Evolutionary conservation across 2,888 invertebrate genomes (phyloP), one percentile per base, ranked within the genome.

Genomic region (Cryptus viduatorius): DNA sequence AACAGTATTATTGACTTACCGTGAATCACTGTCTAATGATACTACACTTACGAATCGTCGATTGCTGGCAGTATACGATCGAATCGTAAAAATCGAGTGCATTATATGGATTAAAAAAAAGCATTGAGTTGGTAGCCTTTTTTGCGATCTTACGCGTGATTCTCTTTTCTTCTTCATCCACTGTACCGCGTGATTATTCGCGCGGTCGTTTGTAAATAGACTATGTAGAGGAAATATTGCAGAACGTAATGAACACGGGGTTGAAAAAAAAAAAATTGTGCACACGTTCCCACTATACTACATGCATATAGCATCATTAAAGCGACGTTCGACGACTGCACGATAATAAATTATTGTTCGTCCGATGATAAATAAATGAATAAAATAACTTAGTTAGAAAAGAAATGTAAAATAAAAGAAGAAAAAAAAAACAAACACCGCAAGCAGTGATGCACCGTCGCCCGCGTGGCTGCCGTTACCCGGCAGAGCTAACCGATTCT

Each of bases 401-500:
- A 37, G 44, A 53, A 46, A 64, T 44, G 19, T 29, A 42, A 50
- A 76, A 69, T 37, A 37, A 8, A 37, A 8, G 5, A 73, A 69
- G 61, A 69, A 37, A 42, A n/a, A 10, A 67, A 64, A 67, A 65
- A 64, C 53, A 75, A 76, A 67, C 53, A 64, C 46, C 19, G 44
- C 53, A n/a, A 68, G 61, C 19, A 79, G 69, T 64, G 71, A 81
- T 75, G n/a, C 67, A 59, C 64, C 44, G 56, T 71, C 37, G 16
- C 46, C 44, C 67, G 44, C 71, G 19, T 50, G 68, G 29, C 61
- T 65, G 59, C 76, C 53, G 59, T 80, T 80, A 42, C 69, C 67
- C 77, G 79, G 82, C 83, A 85, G 83, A 85, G 85, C 84, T 68
- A 56, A 46, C 75, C 77, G 81, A 79, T 86, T 87, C 78, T 82